Base-by-base conservation (phyloP, 2,113 vertebrate species). In the Ranitomeya imitator region DNA sequence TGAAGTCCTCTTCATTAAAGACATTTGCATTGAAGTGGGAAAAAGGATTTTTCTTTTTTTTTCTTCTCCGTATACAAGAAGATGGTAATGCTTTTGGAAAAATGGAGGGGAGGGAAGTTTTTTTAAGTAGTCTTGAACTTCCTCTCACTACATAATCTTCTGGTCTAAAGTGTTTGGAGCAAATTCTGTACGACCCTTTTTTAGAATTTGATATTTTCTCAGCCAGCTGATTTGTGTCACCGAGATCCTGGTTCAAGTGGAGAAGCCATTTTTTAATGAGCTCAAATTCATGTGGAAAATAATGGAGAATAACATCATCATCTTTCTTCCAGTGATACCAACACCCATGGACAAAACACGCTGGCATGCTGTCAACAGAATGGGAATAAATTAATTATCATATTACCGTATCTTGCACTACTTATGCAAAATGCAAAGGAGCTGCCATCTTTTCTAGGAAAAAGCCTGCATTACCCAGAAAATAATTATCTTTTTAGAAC, bases 241-340 rank as follows among this genome's bases (percentile, higher is more conserved):
- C 71, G 4, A 73, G 71, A 6, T 73, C 71, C 31, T 73, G 71
- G 31, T 37, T 2, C 31, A 73, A 15, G 15, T 73, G 26, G 71
- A 73, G 71, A 45, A 73, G 71, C 71, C 71, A 73, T 1, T 45
- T 73, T 31, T 73, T 73, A 18, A 73, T 45, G 13, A 73, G 71
- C 14, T 73, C 71, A 8, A 18, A 45, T 73, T 73, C 71, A 73
- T 73, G 71, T 37, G 71, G 71, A 73, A 73, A 73, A 37, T 26
- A 73, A 73, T 73, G 71, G 15, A 73, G 71, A 14, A 73, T 45
- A 18, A 73, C 31, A 9, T 73, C 71, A 18, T 73, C 71, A 18
- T 73, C 71, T 73, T 73, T 73, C 71, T 73, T 73, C 71, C 71
- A 73, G 71, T 73, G 71, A 73, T 73, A 73, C 71, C 71, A 73